Base-by-base conservation (phyloP, 2,888 invertebrate species). In the Watsonalla binaria region DNA sequence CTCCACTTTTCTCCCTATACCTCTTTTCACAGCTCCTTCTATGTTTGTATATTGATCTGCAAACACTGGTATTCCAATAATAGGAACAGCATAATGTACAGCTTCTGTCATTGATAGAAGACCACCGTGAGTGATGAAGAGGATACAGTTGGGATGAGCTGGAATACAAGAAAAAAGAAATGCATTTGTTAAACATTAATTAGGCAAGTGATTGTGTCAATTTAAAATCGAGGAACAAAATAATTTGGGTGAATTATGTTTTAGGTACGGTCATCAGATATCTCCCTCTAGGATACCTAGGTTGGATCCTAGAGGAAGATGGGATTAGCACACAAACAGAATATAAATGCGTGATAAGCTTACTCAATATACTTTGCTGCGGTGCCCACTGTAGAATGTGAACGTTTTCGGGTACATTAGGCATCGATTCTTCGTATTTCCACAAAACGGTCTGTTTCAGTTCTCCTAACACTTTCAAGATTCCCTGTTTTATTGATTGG, bases 361-460 rank as follows among this genome's bases (percentile, higher is more conserved):
- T 63, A 80, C 82, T 77, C 46, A 84, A 62, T 49, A 85, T 76
- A 48, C 78, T 76, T 8, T 65, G 72, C 53, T 81, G 80, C 0
- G 80, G 78, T 34, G 77, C 63, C 78, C 84, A 86, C 35, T 77
- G 66, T 7, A 68, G 51, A 8, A 81, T 60, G 42, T 71, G 66
- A 0, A 86, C 72, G 59, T 86, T 86, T 33, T 63, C 55, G 0
- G 80, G 78, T 11, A 63, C 42, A 24, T 68, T 64, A 0, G 66
- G 60, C 42, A 79, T 46, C 0, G 52, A 49, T 15, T 67, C 72
- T 56, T 80, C 80, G 60, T 74, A 80, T 65, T 83, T 86, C 84
- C 82, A 84, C 11, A 88, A 50, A 6, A 86, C 78, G 6, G 72
- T 73, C 55, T 83, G 78, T 53, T 80, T 78, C 48, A 86, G 56